phyloP scores from a whole-genome alignment of 2,113 vertebrate genomes.

The Myotis davidii region DNA sequence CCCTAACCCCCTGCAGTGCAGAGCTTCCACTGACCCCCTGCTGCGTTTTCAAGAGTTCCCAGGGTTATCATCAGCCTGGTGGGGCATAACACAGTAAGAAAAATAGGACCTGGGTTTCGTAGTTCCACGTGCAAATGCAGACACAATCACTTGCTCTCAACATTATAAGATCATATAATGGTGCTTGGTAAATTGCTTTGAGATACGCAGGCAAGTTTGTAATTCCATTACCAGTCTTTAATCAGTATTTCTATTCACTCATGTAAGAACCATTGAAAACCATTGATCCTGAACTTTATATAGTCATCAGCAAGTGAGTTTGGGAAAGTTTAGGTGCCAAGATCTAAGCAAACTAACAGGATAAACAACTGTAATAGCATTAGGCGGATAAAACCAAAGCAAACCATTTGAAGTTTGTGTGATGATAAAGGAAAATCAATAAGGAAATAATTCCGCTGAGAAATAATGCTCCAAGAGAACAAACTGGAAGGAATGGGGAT shows the following conservation, averaged over 20 bases:
- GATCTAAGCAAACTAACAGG: conserved; percentile 34
- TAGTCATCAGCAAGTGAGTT: conserved; percentile 56
- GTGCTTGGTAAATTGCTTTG: conserved; percentile 71
- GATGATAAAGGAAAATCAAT: background rate
- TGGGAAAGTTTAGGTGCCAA: conserved; percentile 64
- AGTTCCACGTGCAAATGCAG: conserved; percentile 50
- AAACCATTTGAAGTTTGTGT: background rate
- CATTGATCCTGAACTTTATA: conserved; percentile 72
- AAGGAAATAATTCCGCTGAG: background rate
- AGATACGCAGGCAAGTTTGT: conserved; percentile 62
- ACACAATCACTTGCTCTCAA: conserved; percentile 61
- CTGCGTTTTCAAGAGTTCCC: conserved; percentile 74
- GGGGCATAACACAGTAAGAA: conserved; percentile 53
- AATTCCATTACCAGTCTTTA: conserved; percentile 62
- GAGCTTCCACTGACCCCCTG: background rate
- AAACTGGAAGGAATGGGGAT: background rate
- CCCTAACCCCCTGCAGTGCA: conserved; percentile 56
- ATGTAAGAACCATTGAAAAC: conserved; percentile 72
- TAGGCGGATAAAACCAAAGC: background rate
- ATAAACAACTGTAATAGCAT: background rate
- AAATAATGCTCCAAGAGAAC: background rate
- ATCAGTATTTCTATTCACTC: conserved; percentile 59
- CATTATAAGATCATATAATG: conserved; percentile 71
- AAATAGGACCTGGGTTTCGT: conserved; percentile 57
- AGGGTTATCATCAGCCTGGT: conserved; percentile 64